phyloP scores from a whole-genome alignment of 2,888 invertebrate species.

The Ochropacha duplaris region DNA sequence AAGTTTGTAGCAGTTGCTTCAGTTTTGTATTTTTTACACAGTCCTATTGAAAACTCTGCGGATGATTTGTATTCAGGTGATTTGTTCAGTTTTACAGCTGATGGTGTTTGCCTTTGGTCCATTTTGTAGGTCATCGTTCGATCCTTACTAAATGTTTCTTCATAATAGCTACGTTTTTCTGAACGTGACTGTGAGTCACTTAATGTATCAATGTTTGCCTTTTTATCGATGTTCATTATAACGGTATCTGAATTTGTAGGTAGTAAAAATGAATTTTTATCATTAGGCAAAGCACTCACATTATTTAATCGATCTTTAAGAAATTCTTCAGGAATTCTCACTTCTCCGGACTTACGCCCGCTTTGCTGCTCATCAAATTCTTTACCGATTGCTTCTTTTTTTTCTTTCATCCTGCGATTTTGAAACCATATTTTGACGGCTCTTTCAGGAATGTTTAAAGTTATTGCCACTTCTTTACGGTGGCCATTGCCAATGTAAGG shows the following conservation, averaged over 20 bases:
- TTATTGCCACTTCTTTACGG: conserved; percentile 86
- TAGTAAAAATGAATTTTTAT: conserved; percentile 41
- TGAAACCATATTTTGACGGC: conserved; percentile 95
- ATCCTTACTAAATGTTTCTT: conserved; percentile 7
- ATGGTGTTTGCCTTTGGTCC: not conserved
- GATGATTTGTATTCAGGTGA: conserved; percentile 11
- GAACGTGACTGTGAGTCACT: not conserved
- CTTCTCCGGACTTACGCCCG: conserved; percentile 23
- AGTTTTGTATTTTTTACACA: conserved; percentile 25
- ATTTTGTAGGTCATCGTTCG: not conserved
- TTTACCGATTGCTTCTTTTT: conserved; percentile 74
- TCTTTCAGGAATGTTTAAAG: conserved; percentile 85
- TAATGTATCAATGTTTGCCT: not conserved
- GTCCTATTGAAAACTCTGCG: conserved; percentile 21
- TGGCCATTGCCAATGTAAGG: conserved; percentile 87
- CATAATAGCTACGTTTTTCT: conserved; percentile 7
- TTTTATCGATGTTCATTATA: conserved; percentile 6
- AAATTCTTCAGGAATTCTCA: conserved; percentile 25
- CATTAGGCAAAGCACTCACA: conserved; percentile 18
- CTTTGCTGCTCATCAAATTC: conserved; percentile 36
- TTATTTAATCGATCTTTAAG: conserved; percentile 45
- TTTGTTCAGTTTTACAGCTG: not conserved
- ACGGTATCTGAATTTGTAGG: conserved; percentile 18
- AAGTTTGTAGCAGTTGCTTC: not conserved
- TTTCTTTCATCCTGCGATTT: conserved; percentile 89